Conservation (phyloP, 2,888 invertebrate species). For the Rhagophthalmus giganteus region DNA sequence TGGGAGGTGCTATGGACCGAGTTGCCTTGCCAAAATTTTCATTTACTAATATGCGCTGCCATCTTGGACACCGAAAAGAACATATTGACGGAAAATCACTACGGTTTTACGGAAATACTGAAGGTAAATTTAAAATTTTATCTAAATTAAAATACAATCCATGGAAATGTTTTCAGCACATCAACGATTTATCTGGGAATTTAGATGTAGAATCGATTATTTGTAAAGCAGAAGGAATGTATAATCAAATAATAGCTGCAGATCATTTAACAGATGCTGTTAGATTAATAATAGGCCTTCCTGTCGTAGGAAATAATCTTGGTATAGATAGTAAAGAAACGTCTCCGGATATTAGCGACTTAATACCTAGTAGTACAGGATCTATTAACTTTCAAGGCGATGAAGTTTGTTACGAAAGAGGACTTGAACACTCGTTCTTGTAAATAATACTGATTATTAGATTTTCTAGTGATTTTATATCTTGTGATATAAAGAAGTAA, state of each 20-base stretch:
- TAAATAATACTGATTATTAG: slow-evolving; percentile 1
- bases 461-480: not conserved
- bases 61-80: slow-evolving; percentile 89
- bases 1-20: slow-evolving; percentile 98
- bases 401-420: slow-evolving; percentile 19
- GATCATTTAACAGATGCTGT: slow-evolving; percentile 73
- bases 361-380: slow-evolving; percentile 7
- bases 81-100: slow-evolving; percentile 86
- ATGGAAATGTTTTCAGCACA: slow-evolving; percentile 88
- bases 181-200: slow-evolving; percentile 90
- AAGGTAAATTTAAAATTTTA: slow-evolving; percentile 64
- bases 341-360: slow-evolving; percentile 23
- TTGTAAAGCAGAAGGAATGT: slow-evolving; percentile 89
- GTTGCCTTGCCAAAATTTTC: slow-evolving; percentile 92
- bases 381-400: slow-evolving; percentile 8
- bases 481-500: slow-evolving; percentile 8
- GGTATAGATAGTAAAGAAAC: slow-evolving; percentile 22
- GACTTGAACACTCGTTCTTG: slow-evolving; percentile 15
- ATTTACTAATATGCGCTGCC: slow-evolving; percentile 89
- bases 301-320: slow-evolving; percentile 33
- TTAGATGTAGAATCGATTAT: slow-evolving; percentile 82
- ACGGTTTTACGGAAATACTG: slow-evolving; percentile 94
- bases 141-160: no score
- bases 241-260: slow-evolving; percentile 78
- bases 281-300: slow-evolving; percentile 71